phyloP scores from a whole-genome alignment of 2,113 vertebrate genomes.

The Paramisgurnus dabryanus region DNA sequence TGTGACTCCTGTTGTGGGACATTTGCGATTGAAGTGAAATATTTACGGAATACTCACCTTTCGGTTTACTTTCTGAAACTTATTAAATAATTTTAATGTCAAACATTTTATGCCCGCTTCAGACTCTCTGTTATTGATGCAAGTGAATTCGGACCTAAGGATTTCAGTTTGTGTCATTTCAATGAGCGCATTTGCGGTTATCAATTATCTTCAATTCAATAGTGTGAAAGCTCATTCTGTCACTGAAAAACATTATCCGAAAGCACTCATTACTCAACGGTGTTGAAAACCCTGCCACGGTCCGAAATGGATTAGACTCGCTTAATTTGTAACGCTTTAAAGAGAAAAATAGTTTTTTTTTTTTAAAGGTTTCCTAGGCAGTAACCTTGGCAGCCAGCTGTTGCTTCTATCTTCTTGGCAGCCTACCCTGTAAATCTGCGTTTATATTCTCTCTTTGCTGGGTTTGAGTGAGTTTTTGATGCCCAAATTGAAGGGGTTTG shows the following conservation, averaged over 20 bases:
- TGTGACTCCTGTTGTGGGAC: neutral
- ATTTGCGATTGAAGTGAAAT: neutral
- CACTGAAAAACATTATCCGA: constrained; percentile 31
- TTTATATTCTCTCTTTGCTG: constrained; percentile 21
- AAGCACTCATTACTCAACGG: constrained; percentile 41
- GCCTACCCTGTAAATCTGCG: constrained; percentile 9
- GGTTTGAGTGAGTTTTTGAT: constrained; percentile 23
- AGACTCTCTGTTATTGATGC: neutral
- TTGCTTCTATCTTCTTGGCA: constrained; percentile 41
- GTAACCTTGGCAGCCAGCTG: constrained; percentile 50
- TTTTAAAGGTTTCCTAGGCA: constrained; percentile 4
- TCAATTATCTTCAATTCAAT: neutral
- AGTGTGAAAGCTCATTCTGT: neutral
- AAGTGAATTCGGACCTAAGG: neutral
- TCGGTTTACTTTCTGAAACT: neutral
- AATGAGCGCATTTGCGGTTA: neutral
- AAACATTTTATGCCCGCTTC: neutral
- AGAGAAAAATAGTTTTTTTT: constrained; percentile 38
- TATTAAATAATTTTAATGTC: neutral
- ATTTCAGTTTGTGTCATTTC: neutral
- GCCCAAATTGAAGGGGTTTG: constrained; percentile 28
- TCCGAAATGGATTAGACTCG: constrained; percentile 39
- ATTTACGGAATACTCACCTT: neutral
- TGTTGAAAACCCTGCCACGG: constrained; percentile 43
- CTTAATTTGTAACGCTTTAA: constrained; percentile 45